Evolutionary conservation across 1,140 invertebrate species (phyloP), one percentile per base, ranked within the genome.

Genomic region (Zaprionus taronus): DNA sequence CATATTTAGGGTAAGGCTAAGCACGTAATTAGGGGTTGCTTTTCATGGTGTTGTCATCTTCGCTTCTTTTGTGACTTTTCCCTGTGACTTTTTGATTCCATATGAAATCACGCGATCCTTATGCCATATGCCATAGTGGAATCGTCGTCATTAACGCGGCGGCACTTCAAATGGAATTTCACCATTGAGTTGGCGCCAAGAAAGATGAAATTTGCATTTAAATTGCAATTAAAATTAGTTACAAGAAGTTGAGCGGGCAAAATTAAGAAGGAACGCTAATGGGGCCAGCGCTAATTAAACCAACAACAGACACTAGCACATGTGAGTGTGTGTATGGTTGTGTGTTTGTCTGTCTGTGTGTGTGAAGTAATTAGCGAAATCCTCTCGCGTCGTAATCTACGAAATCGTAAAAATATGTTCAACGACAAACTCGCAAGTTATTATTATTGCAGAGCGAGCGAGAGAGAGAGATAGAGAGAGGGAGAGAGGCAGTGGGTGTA

Each of bases 1-100:
- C 89, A 91, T 91, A 91, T 89, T 84, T 80, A 80, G 81, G 77
- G 84, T 91, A 87, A 80, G 81, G 77, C 81, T 87, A 83, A 90
- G 83, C 66, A 84, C 79, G 69, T 91, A 83, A 89, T 91, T 91
- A 91, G 75, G 89, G 89, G 89, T 80, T 77, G 84, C 17, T 90
- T 79, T 64, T 63, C 56, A 78, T 78, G 64, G 63, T 81, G 57
- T 73, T 79, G 72, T 81, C 63, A 79, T 76, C 72, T 57, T 34
- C 34, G 44, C 65, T 51, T 71, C 65, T 47, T 67, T 67, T 76
- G 72, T 71, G 62, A 67, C 66, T 47, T 47, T 7, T 17, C 53
- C 53, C 58, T 41, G 76, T 38, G 65, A 75, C 65, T 71, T 82
- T 86, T 83, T 78, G 61, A 71, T 76, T 57, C 68, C 83, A 61